Percentiles rank a stretch among this genome's conserved stretches.
These are phyloP conservation scores for Trachurus trachurus DNA, from an alignment of 2,797 vertebrate genomes.

Conservation along the genomic window DNA sequence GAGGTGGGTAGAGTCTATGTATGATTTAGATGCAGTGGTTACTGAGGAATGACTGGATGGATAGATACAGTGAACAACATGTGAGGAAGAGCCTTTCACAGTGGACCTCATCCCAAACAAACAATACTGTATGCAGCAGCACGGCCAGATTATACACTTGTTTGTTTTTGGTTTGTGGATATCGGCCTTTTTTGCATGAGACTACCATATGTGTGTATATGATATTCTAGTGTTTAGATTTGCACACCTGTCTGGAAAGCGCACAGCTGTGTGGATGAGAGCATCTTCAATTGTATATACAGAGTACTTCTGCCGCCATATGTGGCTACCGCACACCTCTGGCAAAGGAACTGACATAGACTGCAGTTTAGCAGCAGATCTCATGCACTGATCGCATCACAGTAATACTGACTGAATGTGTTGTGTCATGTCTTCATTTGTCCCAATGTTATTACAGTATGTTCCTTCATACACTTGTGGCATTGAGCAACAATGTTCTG, in stretches of 20 bases:
- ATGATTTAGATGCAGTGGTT: slow-evolving; percentile 42
- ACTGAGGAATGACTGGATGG: slow-evolving; percentile 21
- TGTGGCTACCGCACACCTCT: not conserved
- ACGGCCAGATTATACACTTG: slow-evolving; percentile 1
- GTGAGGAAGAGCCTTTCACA: not conserved
- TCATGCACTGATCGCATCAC: not conserved
- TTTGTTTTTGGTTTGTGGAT: not conserved
- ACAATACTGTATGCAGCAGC: not conserved
- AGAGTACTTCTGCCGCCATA: not conserved
- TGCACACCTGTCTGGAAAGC: not conserved
- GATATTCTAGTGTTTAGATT: not conserved
- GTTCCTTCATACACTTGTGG: not conserved
- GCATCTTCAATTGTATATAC: not conserved
- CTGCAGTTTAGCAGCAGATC: not conserved
- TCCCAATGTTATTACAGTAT: not conserved
- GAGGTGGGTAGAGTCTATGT: slow-evolving; percentile 8
- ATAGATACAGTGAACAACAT: slow-evolving; percentile 7
- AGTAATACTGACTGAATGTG: not conserved
- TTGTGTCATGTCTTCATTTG: not conserved
- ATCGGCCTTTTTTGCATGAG: not conserved
- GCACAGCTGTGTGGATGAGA: not conserved
- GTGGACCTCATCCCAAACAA: slow-evolving; percentile 28
- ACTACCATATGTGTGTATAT: not conserved
- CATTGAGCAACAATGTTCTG: not conserved
- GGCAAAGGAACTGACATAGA: not conserved